These are phyloP conservation scores for Apostichopus japonicus DNA, from an alignment of 35 echinoderm and acorn worm species.

Conservation along the genomic window DNA sequence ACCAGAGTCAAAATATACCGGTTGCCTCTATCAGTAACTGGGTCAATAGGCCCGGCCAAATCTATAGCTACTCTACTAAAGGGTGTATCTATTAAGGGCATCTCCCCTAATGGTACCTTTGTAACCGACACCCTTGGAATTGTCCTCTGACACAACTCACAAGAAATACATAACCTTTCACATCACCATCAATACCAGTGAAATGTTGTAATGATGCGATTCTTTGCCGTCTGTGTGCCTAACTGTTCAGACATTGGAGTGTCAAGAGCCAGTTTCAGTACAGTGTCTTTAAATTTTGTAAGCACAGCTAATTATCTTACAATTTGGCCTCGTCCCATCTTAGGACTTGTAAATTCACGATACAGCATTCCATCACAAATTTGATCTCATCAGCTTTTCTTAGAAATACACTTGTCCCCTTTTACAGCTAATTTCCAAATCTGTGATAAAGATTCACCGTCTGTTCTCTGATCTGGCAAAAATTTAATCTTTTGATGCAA, in stretches of 20 bases:
- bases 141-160: constrained; percentile 61
- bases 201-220: constrained; percentile 41
- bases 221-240: constrained; percentile 39
- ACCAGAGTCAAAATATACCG: constrained; percentile 57
- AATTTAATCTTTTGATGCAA: not conserved
- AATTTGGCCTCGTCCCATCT: not conserved
- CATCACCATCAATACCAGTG: constrained; percentile 63
- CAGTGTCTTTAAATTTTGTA: too few species aligned
- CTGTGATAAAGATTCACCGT: not conserved
- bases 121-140: constrained; percentile 47
- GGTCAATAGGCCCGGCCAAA: constrained; percentile 54
- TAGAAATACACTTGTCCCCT: not conserved
- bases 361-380: not conserved
- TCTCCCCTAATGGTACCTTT: constrained; percentile 44
- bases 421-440: not conserved
- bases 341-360: constrained; percentile 43
- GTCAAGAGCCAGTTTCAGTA: too few species aligned
- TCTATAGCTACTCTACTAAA: constrained; percentile 62
- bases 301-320: too few species aligned
- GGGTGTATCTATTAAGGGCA: constrained; percentile 68
- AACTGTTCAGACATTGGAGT: constrained; percentile 46
- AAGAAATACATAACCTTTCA: constrained; percentile 50
- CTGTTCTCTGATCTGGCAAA: constrained; percentile 3
- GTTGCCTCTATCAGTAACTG: constrained; percentile 41
- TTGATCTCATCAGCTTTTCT: not conserved